Conservation (phyloP, 2,888 invertebrate genomes). For the Chloroclysta siterata region DNA sequence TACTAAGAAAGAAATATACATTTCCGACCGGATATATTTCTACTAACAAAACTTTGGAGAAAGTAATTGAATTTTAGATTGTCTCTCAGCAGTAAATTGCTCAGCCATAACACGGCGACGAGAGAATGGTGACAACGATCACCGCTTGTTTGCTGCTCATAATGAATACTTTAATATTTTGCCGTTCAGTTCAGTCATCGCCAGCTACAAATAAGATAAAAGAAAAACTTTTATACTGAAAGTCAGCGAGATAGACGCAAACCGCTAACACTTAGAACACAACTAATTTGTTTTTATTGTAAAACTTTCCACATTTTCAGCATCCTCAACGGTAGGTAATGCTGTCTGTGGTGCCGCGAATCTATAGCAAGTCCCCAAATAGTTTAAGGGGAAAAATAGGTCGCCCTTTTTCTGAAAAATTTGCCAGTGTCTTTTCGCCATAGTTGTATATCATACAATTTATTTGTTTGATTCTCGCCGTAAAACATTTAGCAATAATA, state of each 20-base stretch:
- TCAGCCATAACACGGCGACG: constrained; percentile 28
- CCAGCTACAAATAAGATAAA: constrained; percentile 67
- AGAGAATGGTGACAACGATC: constrained; percentile 34
- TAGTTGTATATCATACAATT: no score
- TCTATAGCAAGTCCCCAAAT: constrained; percentile 41
- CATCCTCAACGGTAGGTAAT: constrained; percentile 61
- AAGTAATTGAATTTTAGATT: constrained; percentile 39
- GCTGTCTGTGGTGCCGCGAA: constrained; percentile 47
- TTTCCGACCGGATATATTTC: constrained; percentile 23
- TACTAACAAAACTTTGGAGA: constrained; percentile 29
- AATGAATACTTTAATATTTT: constrained; percentile 51
- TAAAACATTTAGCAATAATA: no score
- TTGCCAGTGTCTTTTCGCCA: not conserved
- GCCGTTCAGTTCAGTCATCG: constrained; percentile 50
- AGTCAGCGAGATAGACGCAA: constrained; percentile 63
- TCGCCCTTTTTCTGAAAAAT: constrained; percentile 6
- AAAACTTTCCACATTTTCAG: constrained; percentile 72
- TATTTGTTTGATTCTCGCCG: no score
- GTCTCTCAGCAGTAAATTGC: constrained; percentile 33
- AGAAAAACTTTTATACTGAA: constrained; percentile 64
- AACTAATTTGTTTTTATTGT: constrained; percentile 80
- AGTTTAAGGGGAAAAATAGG: constrained; percentile 5
- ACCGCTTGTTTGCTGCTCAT: constrained; percentile 50
- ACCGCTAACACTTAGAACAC: constrained; percentile 63
- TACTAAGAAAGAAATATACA: constrained; percentile 2